Percentiles rank a stretch among this genome's conserved stretches.
Conservation (phyloP, 2,888 invertebrate genomes). For the Cantharis rufa region DNA sequence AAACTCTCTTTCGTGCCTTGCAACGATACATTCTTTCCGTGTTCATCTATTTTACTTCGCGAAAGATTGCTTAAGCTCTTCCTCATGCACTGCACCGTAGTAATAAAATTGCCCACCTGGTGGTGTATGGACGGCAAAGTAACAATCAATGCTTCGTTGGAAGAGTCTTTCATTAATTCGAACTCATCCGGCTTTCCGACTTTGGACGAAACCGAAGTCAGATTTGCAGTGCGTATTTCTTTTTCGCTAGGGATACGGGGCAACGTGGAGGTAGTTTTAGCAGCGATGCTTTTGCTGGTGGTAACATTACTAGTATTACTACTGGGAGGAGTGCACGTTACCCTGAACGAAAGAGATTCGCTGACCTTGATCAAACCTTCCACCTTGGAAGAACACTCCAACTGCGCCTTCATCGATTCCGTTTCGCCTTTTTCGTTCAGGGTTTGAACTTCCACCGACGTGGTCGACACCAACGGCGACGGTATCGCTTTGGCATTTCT, state of each 20-base stretch:
- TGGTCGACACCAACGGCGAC: background rate
- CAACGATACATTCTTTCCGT: background rate
- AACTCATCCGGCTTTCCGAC: constrained; percentile 21
- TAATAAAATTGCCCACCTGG: background rate
- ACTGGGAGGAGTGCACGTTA: constrained; percentile 4
- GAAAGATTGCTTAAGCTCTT: background rate
- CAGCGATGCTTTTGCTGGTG: background rate
- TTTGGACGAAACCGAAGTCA: too few relatives aligned
- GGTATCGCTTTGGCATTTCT: background rate
- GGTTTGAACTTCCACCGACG: constrained; percentile 21
- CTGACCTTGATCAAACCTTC: constrained; percentile 20
- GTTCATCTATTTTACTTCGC: background rate
- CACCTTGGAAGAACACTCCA: constrained; percentile 22
- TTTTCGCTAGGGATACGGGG: background rate
- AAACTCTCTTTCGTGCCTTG: background rate
- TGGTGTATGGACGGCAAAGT: constrained; percentile 6
- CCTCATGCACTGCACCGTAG: background rate
- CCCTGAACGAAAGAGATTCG: constrained; percentile 17
- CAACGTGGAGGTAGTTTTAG: background rate
- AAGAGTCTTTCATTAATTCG: constrained; percentile 38
- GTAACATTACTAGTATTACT: too few relatives aligned
- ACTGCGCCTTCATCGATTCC: constrained; percentile 14
- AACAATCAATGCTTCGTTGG: constrained; percentile 28
- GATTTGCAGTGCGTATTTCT: background rate
- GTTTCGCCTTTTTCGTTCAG: constrained; percentile 12